A percentile compares a stretch with the other conserved stretches of the same genome.
Conservation (phyloP, 1,140 invertebrate genomes). For the Triops longicaudatus region DNA sequence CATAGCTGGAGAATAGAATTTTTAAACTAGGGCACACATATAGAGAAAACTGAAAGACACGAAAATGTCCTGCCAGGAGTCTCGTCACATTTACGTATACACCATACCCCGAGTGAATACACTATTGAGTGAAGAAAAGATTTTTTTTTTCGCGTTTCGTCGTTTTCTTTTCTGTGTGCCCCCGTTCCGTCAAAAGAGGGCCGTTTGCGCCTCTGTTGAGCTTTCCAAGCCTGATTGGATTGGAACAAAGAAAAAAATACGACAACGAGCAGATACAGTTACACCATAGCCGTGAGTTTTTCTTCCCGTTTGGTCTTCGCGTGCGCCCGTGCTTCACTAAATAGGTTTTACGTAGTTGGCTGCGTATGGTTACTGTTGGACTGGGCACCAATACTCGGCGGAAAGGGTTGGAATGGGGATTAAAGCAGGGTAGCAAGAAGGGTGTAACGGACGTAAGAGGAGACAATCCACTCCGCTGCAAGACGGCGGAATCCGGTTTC, state of each 20-base stretch:
- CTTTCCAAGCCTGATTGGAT: slow-evolving; percentile 5
- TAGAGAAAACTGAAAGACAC: neutral
- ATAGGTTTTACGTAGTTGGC: no score
- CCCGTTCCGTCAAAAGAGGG: neutral
- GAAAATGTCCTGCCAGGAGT: neutral
- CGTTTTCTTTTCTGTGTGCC: neutral
- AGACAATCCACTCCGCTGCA: no score
- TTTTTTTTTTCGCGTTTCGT: neutral
- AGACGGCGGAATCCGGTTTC: no score
- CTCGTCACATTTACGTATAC: neutral
- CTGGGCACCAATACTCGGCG: no score
- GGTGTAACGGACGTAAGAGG: no score
- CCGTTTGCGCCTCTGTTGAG: slow-evolving; percentile 1
- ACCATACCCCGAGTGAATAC: neutral
- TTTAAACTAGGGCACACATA: neutral
- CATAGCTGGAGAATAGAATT: neutral
- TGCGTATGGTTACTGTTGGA: no score
- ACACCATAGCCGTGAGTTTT: neutral
- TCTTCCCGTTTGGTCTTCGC: neutral
- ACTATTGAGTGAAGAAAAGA: neutral
- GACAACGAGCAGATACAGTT: neutral
- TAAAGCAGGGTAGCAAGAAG: no score
- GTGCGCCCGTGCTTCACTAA: neutral
- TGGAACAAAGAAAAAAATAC: neutral
- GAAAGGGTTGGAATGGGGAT: no score